A percentile compares a stretch with the other conserved stretches of the same genome.
Conservation (phyloP, 2,797 vertebrate species). For the Cottoperca gobio region DNA sequence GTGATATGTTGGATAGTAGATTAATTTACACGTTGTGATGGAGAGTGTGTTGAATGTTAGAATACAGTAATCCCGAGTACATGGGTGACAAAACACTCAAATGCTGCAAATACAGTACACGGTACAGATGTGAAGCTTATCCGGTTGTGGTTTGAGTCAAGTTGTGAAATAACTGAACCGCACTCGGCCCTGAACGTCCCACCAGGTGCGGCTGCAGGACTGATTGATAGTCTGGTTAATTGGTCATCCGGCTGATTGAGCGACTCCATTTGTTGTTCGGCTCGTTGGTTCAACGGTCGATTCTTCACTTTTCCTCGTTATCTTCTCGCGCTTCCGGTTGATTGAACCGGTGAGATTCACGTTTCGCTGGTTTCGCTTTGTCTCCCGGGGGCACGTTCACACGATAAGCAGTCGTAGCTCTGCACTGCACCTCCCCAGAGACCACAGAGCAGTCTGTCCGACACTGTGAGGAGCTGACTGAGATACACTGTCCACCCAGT, state of each 20-base stretch:
- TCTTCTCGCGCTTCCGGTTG: conserved; percentile 9
- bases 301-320: conserved; percentile 16
- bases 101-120: too few species aligned
- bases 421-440: neutral
- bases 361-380: neutral
- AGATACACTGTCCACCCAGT: neutral
- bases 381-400: neutral
- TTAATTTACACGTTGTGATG: too few species aligned
- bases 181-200: too few species aligned
- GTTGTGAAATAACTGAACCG: too few species aligned
- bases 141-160: neutral
- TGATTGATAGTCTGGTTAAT: conserved; percentile 18
- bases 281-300: conserved; percentile 18
- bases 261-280: conserved; percentile 20
- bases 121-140: neutral
- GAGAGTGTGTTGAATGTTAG: too few species aligned
- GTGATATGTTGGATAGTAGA: neutral
- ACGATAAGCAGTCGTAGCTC: neutral
- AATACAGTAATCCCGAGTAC: neutral
- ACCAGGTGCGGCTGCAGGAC: conserved; percentile 18
- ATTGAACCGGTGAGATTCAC: neutral
- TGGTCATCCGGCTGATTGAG: conserved; percentile 19
- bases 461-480: neutral
- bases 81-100: neutral
- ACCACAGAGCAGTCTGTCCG: neutral